Evolutionary conservation across 2,797 vertebrate species (phyloP), one percentile per base, ranked within the genome.

Genomic region (Rhinogobio ventralis): DNA sequence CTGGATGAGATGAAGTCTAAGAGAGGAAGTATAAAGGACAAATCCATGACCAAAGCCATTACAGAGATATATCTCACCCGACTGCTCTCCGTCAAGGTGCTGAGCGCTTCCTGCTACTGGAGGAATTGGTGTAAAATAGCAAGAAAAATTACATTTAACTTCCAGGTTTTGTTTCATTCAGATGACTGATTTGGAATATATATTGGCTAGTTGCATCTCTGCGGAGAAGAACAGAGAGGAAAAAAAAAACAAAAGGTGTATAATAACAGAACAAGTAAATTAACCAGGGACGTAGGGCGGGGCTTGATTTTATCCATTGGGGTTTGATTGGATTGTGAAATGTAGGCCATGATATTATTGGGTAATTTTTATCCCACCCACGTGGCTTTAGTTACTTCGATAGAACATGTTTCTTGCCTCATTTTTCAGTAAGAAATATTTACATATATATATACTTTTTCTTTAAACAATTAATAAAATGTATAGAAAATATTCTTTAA

Each of bases 41-140:
- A 99, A 90, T 98, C 98, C 85, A 97, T 97, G 92, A 99, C 98
- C 92, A 99, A 99, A 97, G 98, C 98, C 92, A 99, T 99, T 92
- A 99, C 98, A 0, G 98, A 99, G 95, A 98, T 99, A 94, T 99
- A 99, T 94, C 95, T 99, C 90, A 99, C 98, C 0, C 95, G 98
- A 88, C 96, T 99, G 88, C 97, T 99, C 8, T 99, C 98, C 0
- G 98, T 99, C 91, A 99, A 99, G 97, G 98, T 99, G 86, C 51
- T 64, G 17, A n/a, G 25, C n/a, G 23, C 45, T 14, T 23, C 73
- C 19, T 17, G 42, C 53, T 5, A 39, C 39, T 23, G 25, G 42
- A 72, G 49, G 42, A 69, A 72, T 19, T 51, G 9, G 2, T 33
- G 25, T 49, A 49, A 7, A 73, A 20, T 57, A 11, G 42, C 14